Evolutionary conservation across 2,888 invertebrate species (phyloP).

Genomic region (Osedax fenrisi): DNA sequence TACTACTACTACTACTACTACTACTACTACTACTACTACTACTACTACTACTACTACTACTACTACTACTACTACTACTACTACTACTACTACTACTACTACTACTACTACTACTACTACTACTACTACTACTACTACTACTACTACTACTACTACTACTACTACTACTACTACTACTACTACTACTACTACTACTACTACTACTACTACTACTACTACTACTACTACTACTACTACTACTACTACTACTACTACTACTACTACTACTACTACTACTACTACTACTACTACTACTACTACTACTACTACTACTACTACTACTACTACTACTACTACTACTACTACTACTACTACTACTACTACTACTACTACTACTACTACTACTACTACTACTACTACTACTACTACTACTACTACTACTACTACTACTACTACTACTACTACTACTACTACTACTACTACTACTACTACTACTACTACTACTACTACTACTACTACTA

Average conservation of each 20-base stretch:
- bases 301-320: no score
- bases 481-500: no score
- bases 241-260: constrained; percentile 17
- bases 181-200: constrained; percentile 17
- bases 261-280: constrained; percentile 17
- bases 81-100: constrained; percentile 17
- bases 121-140: constrained; percentile 17
- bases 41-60: constrained; percentile 6
- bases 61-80: constrained; percentile 17
- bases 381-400: no score
- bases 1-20: constrained; percentile 17
- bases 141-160: constrained; percentile 17
- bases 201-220: constrained; percentile 17
- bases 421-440: no score
- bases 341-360: no score
- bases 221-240: constrained; percentile 6
- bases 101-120: constrained; percentile 6
- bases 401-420: no score
- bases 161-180: constrained; percentile 6
- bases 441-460: no score
- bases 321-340: no score
- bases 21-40: constrained; percentile 17
- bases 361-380: no score
- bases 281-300: constrained; percentile 6
- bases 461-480: no score